Conservation (phyloP, 2,888 invertebrate species). For the Willowsia nigromaculata region DNA sequence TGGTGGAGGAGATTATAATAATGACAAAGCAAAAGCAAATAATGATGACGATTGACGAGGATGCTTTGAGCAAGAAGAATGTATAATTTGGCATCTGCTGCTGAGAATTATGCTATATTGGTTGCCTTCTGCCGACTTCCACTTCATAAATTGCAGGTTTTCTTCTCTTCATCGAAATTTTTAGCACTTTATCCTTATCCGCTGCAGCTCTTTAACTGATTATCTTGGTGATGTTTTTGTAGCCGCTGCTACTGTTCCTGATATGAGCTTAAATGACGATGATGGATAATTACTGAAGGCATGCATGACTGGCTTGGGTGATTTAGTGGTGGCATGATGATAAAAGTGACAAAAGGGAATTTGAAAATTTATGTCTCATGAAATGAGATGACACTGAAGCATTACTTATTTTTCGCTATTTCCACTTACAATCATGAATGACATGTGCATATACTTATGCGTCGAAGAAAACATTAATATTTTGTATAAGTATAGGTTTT, state of each 20-base stretch:
- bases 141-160: not conserved
- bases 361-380: constrained; percentile 28
- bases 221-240: not conserved
- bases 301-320: constrained; percentile 51
- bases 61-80: not conserved
- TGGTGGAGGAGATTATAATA: not conserved
- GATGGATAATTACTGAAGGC: constrained; percentile 33
- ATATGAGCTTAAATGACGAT: not conserved
- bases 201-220: not conserved
- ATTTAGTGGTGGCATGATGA: constrained; percentile 9
- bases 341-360: constrained; percentile 17
- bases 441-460: not conserved
- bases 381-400: constrained; percentile 27
- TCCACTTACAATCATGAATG: not conserved
- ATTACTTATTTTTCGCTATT: not conserved
- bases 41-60: not conserved
- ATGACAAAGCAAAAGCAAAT: constrained; percentile 14
- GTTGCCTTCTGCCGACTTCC: not conserved
- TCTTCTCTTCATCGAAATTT: not conserved
- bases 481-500: too few relatives aligned
- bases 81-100: not conserved
- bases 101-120: not conserved
- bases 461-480: not conserved
- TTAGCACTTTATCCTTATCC: not conserved
- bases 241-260: not conserved